Percentiles rank a stretch among this genome's conserved stretches.
phyloP scores from a whole-genome alignment of 2,888 invertebrate genomes.

The Chymomyza amoena region DNA sequence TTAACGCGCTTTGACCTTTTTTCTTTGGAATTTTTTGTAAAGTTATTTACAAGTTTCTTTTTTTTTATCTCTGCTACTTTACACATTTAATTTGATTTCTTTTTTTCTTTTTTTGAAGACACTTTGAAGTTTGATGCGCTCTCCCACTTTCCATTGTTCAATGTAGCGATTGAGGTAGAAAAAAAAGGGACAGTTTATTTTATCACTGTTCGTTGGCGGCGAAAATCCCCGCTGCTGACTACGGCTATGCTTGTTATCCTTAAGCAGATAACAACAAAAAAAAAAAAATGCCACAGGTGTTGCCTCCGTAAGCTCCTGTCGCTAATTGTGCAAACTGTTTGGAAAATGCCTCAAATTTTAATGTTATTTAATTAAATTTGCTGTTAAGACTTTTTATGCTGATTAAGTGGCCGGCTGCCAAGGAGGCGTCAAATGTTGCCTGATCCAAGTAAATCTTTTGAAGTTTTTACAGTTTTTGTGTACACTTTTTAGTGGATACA shows the following conservation, averaged over 20 bases:
- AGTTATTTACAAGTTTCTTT: constrained; percentile 55
- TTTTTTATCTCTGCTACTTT: constrained; percentile 58
- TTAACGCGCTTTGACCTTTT: constrained; percentile 67
- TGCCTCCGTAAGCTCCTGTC: constrained; percentile 61
- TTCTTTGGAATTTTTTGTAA: constrained; percentile 9
- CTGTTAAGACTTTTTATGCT: constrained; percentile 58
- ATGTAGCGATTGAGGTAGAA: not conserved
- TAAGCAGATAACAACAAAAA: constrained; percentile 7
- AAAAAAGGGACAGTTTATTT: not conserved
- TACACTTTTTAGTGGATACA: not conserved
- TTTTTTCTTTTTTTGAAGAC: constrained; percentile 17
- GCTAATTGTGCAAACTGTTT: constrained; percentile 55
- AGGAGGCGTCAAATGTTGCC: constrained; percentile 20
- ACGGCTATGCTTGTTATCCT: not conserved
- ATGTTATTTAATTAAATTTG: constrained; percentile 65
- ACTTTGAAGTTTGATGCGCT: constrained; percentile 62
- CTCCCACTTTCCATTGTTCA: constrained; percentile 15
- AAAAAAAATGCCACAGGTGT: constrained; percentile 61
- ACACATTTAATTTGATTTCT: constrained; percentile 71
- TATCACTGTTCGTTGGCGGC: not conserved
- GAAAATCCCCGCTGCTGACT: not conserved
- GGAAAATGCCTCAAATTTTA: constrained; percentile 55
- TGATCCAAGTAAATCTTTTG: not conserved
- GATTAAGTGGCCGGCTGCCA: constrained; percentile 61
- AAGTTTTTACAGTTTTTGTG: not conserved